phyloP scores from a whole-genome alignment of 2,888 invertebrate genomes.

The Bruchidius siliquastri region DNA sequence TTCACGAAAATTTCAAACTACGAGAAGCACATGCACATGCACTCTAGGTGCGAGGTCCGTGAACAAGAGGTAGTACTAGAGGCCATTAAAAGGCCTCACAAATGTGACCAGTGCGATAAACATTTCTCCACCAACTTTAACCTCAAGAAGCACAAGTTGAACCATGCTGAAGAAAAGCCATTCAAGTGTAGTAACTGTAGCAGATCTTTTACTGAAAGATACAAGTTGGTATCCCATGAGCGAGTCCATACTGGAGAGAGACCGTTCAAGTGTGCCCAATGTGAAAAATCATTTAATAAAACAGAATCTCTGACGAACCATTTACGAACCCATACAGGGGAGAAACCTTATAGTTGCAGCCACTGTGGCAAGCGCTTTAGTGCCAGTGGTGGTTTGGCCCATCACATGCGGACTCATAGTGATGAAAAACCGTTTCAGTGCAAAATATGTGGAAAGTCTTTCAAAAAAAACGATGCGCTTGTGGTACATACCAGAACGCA shows the following conservation, averaged over 20 bases:
- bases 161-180: constrained; percentile 38
- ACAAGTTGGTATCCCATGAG: constrained; percentile 36
- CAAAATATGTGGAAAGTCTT: constrained; percentile 29
- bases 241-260: constrained; percentile 30
- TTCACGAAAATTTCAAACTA: neutral
- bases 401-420: constrained; percentile 38
- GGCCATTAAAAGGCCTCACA: constrained; percentile 16
- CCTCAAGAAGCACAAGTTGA: constrained; percentile 26
- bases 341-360: constrained; percentile 42
- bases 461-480: constrained; percentile 28
- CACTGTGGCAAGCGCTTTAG: constrained; percentile 52
- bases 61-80: neutral
- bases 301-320: neutral
- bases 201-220: constrained; percentile 36
- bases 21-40: neutral
- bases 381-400: constrained; percentile 37
- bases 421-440: constrained; percentile 36
- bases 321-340: constrained; percentile 34
- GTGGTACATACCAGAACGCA: constrained; percentile 29
- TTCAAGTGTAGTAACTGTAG: constrained; percentile 46
- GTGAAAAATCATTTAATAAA: neutral
- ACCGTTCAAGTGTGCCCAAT: neutral
- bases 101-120: constrained; percentile 26
- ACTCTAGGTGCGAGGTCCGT: neutral
- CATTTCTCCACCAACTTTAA: constrained; percentile 27